Evolutionary conservation across 2,797 vertebrate genomes (phyloP).

Genomic region (Neosalanx taihuensis): DNA sequence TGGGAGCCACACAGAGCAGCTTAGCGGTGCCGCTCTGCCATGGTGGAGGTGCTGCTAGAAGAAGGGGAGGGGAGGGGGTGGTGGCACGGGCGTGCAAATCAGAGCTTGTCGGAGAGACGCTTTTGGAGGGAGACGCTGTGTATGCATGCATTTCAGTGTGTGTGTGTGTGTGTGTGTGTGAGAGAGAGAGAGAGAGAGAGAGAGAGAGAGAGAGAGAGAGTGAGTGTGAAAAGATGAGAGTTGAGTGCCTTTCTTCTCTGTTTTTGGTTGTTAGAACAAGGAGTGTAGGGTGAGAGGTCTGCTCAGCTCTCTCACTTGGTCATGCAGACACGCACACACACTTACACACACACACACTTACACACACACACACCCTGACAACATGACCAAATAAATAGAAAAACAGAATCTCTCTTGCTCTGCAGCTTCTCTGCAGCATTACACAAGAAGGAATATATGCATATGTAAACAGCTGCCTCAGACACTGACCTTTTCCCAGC

Average conservation of each 20-base stretch:
- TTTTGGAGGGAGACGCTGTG: conserved; percentile 24
- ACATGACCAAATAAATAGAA: conserved; percentile 14
- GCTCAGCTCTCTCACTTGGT: conserved; percentile 11
- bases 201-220: conserved; percentile 15
- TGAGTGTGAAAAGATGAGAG: conserved; percentile 37
- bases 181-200: too few species aligned
- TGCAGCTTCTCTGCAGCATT: conserved; percentile 40
- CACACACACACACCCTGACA: conserved; percentile 12
- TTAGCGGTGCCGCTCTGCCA: conserved; percentile 40
- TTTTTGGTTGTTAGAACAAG: conserved; percentile 22
- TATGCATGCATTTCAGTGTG: conserved; percentile 2
- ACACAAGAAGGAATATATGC: conserved; percentile 27
- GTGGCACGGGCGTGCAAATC: conserved; percentile 49
- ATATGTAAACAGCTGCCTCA: conserved; percentile 37
- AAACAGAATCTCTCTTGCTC: conserved; percentile 18
- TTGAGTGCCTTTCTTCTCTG: conserved; percentile 44
- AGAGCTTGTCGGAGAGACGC: conserved; percentile 47
- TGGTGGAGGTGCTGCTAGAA: background rate
- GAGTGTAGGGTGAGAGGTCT: conserved; percentile 21
- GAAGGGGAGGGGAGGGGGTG: conserved; percentile 16
- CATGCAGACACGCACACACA: conserved; percentile 9
- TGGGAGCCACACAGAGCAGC: conserved; percentile 42
- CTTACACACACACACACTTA: conserved; percentile 15
- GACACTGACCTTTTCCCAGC: conserved; percentile 24
- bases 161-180: too few species aligned